phyloP scores from a whole-genome alignment of 35 echinoderm and acorn worm genomes.

The Anneissia japonica region DNA sequence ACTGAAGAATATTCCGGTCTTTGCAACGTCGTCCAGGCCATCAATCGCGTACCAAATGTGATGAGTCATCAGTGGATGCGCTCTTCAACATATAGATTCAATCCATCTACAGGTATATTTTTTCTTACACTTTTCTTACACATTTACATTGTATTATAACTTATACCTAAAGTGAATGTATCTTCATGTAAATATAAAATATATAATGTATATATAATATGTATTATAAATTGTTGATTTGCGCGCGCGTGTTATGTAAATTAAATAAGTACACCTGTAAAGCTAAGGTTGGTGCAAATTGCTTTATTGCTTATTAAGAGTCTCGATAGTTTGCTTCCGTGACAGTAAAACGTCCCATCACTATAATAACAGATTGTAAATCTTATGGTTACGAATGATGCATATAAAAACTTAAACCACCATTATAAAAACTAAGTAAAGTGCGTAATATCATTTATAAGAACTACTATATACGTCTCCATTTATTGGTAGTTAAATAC shows the following conservation, averaged over 20 bases:
- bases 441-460: background rate
- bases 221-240: too few species aligned
- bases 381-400: background rate
- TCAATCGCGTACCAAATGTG: background rate
- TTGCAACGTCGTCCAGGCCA: background rate
- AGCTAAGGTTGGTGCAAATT: background rate
- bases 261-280: too few species aligned
- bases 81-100: background rate
- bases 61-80: background rate
- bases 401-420: background rate
- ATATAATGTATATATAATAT: too few species aligned
- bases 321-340: background rate
- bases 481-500: too few species aligned
- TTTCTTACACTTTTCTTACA: too few species aligned
- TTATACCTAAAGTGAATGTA: too few species aligned
- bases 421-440: too few species aligned
- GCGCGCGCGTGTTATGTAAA: too few species aligned
- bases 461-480: background rate
- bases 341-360: background rate
- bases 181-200: too few species aligned
- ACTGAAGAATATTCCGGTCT: background rate
- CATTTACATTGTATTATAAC: too few species aligned
- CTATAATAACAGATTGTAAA: background rate
- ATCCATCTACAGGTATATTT: background rate
- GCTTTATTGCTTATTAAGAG: background rate